Evolutionary conservation across 2,797 vertebrate genomes (phyloP).

Genomic region (Sarcophilus harrisii): DNA sequence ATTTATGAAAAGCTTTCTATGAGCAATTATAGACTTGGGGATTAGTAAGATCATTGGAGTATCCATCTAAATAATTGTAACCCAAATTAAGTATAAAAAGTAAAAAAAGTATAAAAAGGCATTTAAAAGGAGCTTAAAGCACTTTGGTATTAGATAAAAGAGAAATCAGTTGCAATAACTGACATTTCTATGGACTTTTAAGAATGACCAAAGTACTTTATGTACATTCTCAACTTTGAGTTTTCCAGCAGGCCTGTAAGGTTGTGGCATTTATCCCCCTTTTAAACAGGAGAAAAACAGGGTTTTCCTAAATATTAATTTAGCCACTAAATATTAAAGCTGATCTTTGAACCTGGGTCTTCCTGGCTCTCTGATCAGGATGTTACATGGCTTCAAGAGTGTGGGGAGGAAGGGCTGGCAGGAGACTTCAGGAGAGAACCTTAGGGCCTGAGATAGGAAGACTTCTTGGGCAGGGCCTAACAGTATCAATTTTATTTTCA

Average conservation of each 20-base stretch:
- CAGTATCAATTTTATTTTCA: constrained; percentile 79
- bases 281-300: background rate
- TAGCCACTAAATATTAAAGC: background rate
- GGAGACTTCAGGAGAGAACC: constrained; percentile 9
- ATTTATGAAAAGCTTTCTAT: background rate
- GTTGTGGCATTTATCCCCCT: background rate
- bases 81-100: background rate
- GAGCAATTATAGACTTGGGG: background rate
- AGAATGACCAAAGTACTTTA: background rate
- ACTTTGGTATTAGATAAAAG: background rate
- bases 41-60: background rate
- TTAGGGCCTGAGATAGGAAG: constrained; percentile 22
- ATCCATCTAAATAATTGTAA: background rate
- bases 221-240: background rate
- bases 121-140: background rate
- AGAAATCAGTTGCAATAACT: background rate
- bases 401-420: background rate
- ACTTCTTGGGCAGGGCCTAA: constrained; percentile 62
- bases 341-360: background rate
- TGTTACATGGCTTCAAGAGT: background rate
- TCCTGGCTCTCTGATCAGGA: background rate
- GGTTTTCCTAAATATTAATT: too few species aligned
- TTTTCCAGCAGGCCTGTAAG: background rate
- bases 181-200: background rate
- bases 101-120: background rate